Evolutionary conservation across 1,140 invertebrate genomes (phyloP), one percentile per base, ranked within the genome.

Genomic region (Polyergus mexicanus): DNA sequence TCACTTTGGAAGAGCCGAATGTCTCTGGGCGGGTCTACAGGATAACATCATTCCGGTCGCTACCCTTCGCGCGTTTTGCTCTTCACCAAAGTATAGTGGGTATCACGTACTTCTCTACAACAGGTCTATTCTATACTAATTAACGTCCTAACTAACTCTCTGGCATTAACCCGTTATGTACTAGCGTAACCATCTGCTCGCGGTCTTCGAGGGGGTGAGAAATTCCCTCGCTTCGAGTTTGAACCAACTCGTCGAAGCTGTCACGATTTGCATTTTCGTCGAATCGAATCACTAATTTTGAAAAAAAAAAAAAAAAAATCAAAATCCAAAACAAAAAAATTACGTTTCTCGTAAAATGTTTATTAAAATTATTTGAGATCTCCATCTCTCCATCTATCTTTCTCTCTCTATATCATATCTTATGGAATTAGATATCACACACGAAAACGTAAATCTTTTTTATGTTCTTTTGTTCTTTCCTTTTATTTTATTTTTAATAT

Each of bases 61-160:
- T 58, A 19, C 25, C 38, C 54, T 83, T 83, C 74, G 54, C 54
- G 51, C 65, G 25, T 54, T 74, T 74, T 56, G 32, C 22, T 66
- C 16, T 71, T 41, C 22, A 35, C 65, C 11, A 47, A 83, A 83
- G 38, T 83, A 60, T 83, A 72, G 68, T 25, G 32, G 51, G 35
- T 83, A 72, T 60, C 56, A 56, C 56, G 13, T 72, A 32, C 25
- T 62, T 22, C 77, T 68, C n/a, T 16, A 2, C 10, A 19, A 13
- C 10, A 41, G 25, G 78, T 83, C 68, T 41, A 81, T 83, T 74
- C 68, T 83, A 83, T 83, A 74, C 78, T 74, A 83, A 83, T 83
- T 83, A 83, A 83, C 78, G 35, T 83, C 68, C 54, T 60, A 83
- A 72, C 51, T 72, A 81, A 62, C 68, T 83, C 68, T 62, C 54